Conservation (phyloP, 2,888 invertebrate species). For the Eristalis tenax region DNA sequence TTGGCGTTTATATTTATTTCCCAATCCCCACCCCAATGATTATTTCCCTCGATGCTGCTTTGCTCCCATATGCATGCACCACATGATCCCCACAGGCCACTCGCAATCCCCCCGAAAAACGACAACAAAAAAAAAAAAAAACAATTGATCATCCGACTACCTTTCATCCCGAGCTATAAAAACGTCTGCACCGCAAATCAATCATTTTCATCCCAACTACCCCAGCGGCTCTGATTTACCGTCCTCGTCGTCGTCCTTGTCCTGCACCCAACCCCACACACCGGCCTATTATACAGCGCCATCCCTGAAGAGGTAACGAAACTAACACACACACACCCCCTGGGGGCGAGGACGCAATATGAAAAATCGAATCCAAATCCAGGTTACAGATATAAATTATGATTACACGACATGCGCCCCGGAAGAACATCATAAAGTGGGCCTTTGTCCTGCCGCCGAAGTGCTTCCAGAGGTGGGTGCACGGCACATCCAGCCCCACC, state of each 20-base stretch:
- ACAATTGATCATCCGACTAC: constrained; percentile 59
- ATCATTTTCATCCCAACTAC: constrained; percentile 54
- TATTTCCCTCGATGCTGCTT: not conserved
- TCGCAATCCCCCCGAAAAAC: not conserved
- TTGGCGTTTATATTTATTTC: constrained; percentile 46
- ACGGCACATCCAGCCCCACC: not conserved
- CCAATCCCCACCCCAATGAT: not conserved
- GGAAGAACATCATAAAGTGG: constrained; percentile 58
- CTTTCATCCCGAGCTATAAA: constrained; percentile 53
- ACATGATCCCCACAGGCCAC: constrained; percentile 23
- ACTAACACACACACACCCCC: constrained; percentile 41
- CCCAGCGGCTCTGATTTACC: constrained; percentile 37
- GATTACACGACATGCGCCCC: constrained; percentile 65
- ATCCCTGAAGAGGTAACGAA: not conserved
- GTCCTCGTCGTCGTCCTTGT: not conserved
- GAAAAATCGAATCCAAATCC: constrained; percentile 70
- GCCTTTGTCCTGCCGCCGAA: constrained; percentile 59
- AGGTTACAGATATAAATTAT: constrained; percentile 68
- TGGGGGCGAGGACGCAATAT: constrained; percentile 23
- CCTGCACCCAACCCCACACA: constrained; percentile 9
- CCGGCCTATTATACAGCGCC: constrained; percentile 36
- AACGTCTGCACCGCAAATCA: constrained; percentile 64
- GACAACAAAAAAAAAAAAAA: not conserved
- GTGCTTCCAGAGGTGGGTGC: constrained; percentile 44
- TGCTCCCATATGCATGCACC: constrained; percentile 31